Evolutionary conservation across 2,888 invertebrate species (phyloP).

Genomic region (Polydesmus complanatus): DNA sequence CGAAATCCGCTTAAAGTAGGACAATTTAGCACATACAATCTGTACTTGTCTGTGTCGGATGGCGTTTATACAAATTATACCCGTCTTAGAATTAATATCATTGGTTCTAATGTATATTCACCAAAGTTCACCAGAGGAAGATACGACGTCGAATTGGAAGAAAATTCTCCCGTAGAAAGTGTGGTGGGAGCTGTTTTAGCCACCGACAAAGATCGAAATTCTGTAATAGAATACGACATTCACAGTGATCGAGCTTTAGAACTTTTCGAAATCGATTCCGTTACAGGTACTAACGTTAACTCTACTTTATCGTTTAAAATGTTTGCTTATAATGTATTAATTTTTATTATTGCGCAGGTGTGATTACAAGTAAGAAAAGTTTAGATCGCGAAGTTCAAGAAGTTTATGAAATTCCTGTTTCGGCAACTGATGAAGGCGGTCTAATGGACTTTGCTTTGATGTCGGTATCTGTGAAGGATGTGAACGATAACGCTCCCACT

Average conservation of each 20-base stretch:
- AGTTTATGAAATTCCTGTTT: conserved; percentile 29
- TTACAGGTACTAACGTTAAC: conserved; percentile 29
- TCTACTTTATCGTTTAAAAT: not conserved
- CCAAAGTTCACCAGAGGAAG: conserved; percentile 63
- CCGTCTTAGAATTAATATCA: conserved; percentile 30
- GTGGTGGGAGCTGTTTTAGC: conserved; percentile 64
- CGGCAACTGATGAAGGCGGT: conserved; percentile 33
- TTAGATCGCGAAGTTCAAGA: conserved; percentile 30
- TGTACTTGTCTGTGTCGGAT: conserved; percentile 90
- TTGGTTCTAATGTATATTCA: conserved; percentile 53
- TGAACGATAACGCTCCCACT: conserved; percentile 81
- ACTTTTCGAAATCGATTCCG: conserved; percentile 33
- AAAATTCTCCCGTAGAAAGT: conserved; percentile 64
- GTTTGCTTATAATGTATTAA: conserved; percentile 5
- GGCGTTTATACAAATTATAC: conserved; percentile 86
- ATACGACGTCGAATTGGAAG: conserved; percentile 62
- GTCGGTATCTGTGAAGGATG: conserved; percentile 60
- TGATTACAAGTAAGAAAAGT: conserved; percentile 26
- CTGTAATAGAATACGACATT: conserved; percentile 44
- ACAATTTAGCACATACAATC: conserved; percentile 46
- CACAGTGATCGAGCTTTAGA: conserved; percentile 30
- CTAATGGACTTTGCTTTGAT: conserved; percentile 41
- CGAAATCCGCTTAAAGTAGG: conserved; percentile 61
- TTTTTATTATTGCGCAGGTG: conserved; percentile 29
- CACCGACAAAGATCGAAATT: conserved; percentile 64